Conservation (phyloP, 2,113 vertebrate species). For the Phodopus roborovskii region DNA sequence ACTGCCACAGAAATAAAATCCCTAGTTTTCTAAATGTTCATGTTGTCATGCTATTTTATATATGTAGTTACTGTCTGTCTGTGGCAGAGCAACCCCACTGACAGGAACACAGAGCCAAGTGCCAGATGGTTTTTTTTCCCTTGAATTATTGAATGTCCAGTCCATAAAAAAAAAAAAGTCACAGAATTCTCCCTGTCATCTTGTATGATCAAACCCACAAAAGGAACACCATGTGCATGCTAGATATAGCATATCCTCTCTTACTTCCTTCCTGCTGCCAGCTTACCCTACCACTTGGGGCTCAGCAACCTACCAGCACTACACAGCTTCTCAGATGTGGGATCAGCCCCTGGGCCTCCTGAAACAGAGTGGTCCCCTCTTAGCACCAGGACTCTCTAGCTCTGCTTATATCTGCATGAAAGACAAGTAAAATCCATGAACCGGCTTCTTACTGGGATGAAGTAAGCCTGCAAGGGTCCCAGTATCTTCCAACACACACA, state of each 20-base stretch:
- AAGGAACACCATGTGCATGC: neutral
- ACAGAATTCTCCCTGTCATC: neutral
- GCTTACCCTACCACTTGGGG: neutral
- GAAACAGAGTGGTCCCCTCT: neutral
- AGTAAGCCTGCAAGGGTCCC: neutral
- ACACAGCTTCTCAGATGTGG: neutral
- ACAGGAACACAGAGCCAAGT: neutral
- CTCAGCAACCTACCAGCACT: neutral
- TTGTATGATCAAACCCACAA: neutral
- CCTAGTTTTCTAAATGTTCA: slow-evolving; percentile 7
- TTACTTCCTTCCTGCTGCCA: neutral
- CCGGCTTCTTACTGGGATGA: neutral
- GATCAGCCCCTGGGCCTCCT: neutral
- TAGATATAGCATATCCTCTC: neutral
- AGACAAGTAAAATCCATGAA: neutral
- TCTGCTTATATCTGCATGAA: neutral
- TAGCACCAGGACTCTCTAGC: neutral
- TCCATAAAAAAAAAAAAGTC: neutral
- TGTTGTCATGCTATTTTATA: neutral
- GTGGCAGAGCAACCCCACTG: neutral
- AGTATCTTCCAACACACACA: neutral
- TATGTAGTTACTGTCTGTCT: neutral
- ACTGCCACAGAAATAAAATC: neutral
- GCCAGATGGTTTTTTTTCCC: neutral
- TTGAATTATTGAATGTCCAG: neutral